phyloP scores from a whole-genome alignment of 2,113 vertebrate genomes.

The Piaya cayana region DNA sequence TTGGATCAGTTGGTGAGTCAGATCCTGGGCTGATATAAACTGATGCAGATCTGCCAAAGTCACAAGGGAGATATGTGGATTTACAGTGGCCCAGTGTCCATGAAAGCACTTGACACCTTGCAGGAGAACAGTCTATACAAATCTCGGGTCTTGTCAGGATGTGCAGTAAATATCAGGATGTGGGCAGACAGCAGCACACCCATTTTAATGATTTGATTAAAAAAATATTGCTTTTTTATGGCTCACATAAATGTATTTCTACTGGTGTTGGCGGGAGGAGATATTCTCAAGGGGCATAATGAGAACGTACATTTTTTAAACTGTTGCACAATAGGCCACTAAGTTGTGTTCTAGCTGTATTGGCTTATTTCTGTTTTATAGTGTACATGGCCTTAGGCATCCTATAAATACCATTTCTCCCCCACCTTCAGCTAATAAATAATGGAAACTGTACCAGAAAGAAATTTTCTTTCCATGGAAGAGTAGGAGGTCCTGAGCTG shows the following conservation, averaged over 20 bases:
- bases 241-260: conserved; percentile 36
- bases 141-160: not conserved
- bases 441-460: conserved; percentile 68
- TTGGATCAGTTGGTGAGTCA: not conserved
- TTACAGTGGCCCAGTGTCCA: not conserved
- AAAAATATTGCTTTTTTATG: conserved; percentile 3
- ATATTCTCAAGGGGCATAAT: conserved; percentile 13
- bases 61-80: not conserved
- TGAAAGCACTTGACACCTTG: not conserved
- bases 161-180: conserved; percentile 29
- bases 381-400: conserved; percentile 74
- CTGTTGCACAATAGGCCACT: conserved; percentile 20
- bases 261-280: not conserved
- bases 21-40: not conserved
- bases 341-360: conserved; percentile 58
- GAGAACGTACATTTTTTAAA: not conserved
- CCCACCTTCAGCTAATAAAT: conserved; percentile 72
- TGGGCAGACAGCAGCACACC: conserved; percentile 15
- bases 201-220: conserved; percentile 31
- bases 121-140: not conserved
- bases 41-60: not conserved
- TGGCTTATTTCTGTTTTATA: conserved; percentile 67
- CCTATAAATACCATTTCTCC: conserved; percentile 72
- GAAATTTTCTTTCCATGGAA: conserved; percentile 71
- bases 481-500: conserved; percentile 65